phyloP scores from a whole-genome alignment of 2,888 invertebrate genomes.

The Megastigmus dorsalis region DNA sequence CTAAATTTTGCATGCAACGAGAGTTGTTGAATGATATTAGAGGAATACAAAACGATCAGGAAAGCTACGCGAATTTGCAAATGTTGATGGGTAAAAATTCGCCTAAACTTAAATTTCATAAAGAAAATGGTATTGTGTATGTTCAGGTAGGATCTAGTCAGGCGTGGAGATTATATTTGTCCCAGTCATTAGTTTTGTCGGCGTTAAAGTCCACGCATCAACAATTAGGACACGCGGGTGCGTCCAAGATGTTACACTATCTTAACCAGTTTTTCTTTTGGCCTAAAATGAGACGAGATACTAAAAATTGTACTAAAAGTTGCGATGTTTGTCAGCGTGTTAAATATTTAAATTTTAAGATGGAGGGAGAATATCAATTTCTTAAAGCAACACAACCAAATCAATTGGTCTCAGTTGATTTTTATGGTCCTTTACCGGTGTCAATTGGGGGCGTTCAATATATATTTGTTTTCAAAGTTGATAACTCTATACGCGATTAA shows the following conservation, averaged over 20 bases:
- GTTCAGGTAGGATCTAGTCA: neutral
- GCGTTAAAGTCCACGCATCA: neutral
- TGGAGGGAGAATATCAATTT: slow-evolving; percentile 25
- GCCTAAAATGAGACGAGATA: slow-evolving; percentile 7
- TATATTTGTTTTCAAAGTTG: slow-evolving; percentile 14
- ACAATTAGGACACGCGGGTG: neutral
- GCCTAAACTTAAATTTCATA: neutral
- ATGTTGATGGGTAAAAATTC: neutral
- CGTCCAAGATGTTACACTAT: neutral
- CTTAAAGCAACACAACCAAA: neutral
- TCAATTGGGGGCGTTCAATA: neutral
- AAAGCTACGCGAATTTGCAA: neutral
- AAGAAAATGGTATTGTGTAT: neutral
- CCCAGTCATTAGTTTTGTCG: neutral
- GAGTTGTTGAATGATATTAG: no score
- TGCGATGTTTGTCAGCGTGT: slow-evolving; percentile 26
- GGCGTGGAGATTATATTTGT: neutral
- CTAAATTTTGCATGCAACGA: neutral
- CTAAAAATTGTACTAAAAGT: neutral
- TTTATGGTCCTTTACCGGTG: slow-evolving; percentile 12
- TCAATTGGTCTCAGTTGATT: slow-evolving; percentile 15
- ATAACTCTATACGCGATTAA: slow-evolving; percentile 26
- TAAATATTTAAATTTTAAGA: slow-evolving; percentile 17
- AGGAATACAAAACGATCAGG: no score
- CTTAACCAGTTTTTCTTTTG: slow-evolving; percentile 6